These are phyloP conservation scores for Arion vulgaris DNA, from an alignment of 1,140 invertebrate species.

Conservation along the genomic window DNA sequence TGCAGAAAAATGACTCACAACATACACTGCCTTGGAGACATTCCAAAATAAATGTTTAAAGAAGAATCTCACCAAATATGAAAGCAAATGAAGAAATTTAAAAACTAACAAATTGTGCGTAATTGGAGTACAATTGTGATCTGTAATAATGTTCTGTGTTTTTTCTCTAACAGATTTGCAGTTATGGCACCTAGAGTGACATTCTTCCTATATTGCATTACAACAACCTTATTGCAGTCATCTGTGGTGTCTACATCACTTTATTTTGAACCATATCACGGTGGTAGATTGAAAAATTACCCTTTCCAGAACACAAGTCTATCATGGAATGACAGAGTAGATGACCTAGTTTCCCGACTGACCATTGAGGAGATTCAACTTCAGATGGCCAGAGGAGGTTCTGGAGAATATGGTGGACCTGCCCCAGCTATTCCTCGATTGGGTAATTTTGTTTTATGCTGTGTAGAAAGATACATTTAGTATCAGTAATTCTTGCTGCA, in stretches of 20 bases:
- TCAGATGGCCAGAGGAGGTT: conserved; percentile 67
- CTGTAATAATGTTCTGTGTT: no score
- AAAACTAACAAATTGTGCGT: no score
- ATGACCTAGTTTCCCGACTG: conserved; percentile 65
- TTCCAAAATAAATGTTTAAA: no score
- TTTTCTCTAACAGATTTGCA: no score
- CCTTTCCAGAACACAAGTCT: conserved; percentile 65
- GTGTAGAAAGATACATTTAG: no score
- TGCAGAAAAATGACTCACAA: no score
- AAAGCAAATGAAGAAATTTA: no score
- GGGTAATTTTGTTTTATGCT: conserved; percentile 42
- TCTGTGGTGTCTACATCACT: not conserved
- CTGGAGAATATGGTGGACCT: conserved; percentile 58
- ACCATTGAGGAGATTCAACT: conserved; percentile 62
- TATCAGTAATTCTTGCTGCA: no score
- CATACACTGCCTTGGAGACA: no score
- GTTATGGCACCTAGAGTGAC: not conserved
- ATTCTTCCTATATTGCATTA: not conserved
- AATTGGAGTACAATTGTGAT: no score
- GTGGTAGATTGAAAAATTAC: conserved; percentile 14
- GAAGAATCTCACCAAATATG: no score
- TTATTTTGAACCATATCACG: not conserved
- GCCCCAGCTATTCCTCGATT: conserved; percentile 66
- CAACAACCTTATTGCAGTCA: not conserved
- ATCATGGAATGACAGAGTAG: conserved; percentile 64